Evolutionary conservation across 2,888 invertebrate genomes (phyloP), one percentile per base, ranked within the genome.

Genomic region (Opisthograptis luteolata): DNA sequence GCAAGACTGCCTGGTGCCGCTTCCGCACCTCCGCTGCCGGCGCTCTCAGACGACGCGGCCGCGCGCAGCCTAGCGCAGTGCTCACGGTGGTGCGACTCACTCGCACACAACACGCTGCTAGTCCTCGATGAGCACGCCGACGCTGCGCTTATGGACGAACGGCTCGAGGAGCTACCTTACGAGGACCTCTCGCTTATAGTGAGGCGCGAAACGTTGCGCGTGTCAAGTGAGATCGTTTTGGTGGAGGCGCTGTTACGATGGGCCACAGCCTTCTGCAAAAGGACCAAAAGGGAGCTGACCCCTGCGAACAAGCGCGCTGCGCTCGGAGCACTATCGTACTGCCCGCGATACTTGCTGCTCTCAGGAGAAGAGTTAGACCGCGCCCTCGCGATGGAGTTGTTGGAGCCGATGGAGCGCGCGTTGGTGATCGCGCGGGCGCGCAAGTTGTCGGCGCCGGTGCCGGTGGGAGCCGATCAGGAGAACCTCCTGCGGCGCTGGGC

Each of bases 321-420:
- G 2, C 74, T 91, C 0, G 92, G 91, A 0, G 91, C 88, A 52
- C 77, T 92, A 10, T 83, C 93, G 14, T 94, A 93, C 67, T 91
- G 92, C 58, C 93, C 93, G 9, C 90, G 95, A 5, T 95, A 95
- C 66, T 88, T 95, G 53, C 78, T 94, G 35, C 93, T 96, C 91
- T 85, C 89, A 7, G 92, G 93, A 6, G 92, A 91, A 37, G 94
- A 94, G 55, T 93, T 96, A 40, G 89, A 92, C 13, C 92, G 93
- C 0, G 93, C 93, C 9, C 58, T 87, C 32, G 81, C 65, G 0
- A 58, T 87, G 43, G 91, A 91, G 60, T 59, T 91, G 39, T 57
- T 91, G 48, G 87, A 90, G 64, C 89, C 91, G 1, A 81, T 88
- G 70, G 90, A 91, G 60, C 81, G 90, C 1, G 79, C 86, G 39